These are phyloP conservation scores for Coptotermes formosanus DNA, from an alignment of 1,140 invertebrate genomes.

Conservation along the genomic window DNA sequence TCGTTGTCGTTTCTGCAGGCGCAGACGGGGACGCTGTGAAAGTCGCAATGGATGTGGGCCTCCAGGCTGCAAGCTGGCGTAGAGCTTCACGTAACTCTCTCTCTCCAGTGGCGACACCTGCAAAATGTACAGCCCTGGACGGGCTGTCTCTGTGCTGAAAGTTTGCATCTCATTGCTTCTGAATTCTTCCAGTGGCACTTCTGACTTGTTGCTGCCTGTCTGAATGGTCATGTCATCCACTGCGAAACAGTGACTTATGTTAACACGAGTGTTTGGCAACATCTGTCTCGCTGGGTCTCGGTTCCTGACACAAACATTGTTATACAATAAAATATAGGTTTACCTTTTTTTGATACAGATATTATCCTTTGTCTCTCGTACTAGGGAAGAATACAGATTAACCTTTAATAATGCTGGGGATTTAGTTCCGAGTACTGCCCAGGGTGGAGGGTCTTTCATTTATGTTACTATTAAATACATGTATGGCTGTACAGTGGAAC, in stretches of 20 bases:
- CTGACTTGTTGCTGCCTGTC: background rate
- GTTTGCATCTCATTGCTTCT: background rate
- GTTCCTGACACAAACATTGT: too few relatives aligned
- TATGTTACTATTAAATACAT: too few relatives aligned
- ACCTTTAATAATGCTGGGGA: too few relatives aligned
- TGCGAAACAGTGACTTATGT: background rate
- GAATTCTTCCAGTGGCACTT: background rate
- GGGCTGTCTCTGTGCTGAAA: slow-evolving; percentile 9
- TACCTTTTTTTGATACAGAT: too few relatives aligned
- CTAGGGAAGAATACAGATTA: too few relatives aligned
- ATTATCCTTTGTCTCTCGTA: too few relatives aligned
- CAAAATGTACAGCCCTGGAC: slow-evolving; percentile 39
- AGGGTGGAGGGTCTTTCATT: too few relatives aligned
- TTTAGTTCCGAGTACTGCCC: too few relatives aligned
- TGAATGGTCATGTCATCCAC: slow-evolving; percentile 4
- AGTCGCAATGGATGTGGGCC: slow-evolving; percentile 41
- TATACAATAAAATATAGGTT: too few relatives aligned
- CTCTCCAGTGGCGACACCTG: slow-evolving; percentile 40
- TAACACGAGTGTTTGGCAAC: too few relatives aligned
- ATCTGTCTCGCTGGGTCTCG: too few relatives aligned
- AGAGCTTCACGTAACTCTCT: slow-evolving; percentile 45
- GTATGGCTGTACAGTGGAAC: too few relatives aligned
- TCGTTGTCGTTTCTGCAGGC: slow-evolving; percentile 40
- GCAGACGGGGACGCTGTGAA: slow-evolving; percentile 37
- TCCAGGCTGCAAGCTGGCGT: slow-evolving; percentile 44